phyloP scores from a whole-genome alignment of 1,140 invertebrate genomes.

The Dendroctonus valens region DNA sequence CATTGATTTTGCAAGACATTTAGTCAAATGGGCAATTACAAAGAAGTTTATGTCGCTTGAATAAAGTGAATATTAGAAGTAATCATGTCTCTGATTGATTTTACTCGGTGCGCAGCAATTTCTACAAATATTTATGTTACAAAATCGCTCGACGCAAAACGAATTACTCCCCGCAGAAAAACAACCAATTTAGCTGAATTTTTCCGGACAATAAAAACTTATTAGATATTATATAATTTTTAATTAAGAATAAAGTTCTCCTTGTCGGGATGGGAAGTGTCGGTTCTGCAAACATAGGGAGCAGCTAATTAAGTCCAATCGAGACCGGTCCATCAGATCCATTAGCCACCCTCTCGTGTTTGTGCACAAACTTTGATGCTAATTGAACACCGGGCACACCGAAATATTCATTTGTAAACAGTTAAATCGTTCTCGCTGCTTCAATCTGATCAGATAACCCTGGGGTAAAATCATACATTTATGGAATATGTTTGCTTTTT shows the following conservation, averaged over 20 bases:
- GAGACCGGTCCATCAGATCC: slow-evolving; percentile 53
- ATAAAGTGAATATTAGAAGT: no score
- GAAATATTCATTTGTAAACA: slow-evolving; percentile 44
- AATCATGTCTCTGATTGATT: no score
- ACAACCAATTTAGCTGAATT: no score
- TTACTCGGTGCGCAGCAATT: no score
- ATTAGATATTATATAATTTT: background rate
- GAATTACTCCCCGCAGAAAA: no score
- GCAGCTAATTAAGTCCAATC: slow-evolving; percentile 58
- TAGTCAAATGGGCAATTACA: no score
- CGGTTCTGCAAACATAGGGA: slow-evolving; percentile 45
- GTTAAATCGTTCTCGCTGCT: slow-evolving; percentile 33
- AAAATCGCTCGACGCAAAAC: no score
- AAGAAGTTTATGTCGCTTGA: no score
- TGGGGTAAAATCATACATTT: slow-evolving; percentile 14
- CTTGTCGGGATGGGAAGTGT: slow-evolving; percentile 14
- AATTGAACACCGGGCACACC: slow-evolving; percentile 45
- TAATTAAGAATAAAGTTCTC: slow-evolving; percentile 9
- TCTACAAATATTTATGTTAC: no score
- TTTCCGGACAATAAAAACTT: no score
- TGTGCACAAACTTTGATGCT: slow-evolving; percentile 50
- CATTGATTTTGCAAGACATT: no score
- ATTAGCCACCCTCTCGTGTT: slow-evolving; percentile 51
- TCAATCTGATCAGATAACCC: slow-evolving; percentile 25
- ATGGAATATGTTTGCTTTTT: slow-evolving; percentile 22